Evolutionary conservation across 2,888 invertebrate species (phyloP).

Genomic region (Cecidostiba fungosa): DNA sequence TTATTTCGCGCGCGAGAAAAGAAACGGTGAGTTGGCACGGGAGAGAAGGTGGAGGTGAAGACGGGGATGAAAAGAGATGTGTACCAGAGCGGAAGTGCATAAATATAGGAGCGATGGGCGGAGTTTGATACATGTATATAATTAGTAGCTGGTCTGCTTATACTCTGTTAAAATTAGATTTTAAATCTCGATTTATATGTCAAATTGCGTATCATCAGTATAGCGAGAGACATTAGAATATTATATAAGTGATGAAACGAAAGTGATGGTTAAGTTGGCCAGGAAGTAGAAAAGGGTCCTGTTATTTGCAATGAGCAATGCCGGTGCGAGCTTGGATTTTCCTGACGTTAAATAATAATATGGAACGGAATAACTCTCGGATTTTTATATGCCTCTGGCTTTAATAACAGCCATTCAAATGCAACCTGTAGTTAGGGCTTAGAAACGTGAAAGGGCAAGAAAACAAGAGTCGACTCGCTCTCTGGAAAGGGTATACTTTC

Average conservation of each 20-base stretch:
- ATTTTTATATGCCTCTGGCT: constrained; percentile 16
- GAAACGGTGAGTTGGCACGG: constrained; percentile 24
- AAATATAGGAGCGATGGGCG: neutral
- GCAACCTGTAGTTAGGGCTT: constrained; percentile 5
- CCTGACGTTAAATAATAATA: constrained; percentile 43
- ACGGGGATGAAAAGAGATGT: neutral
- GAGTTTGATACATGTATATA: constrained; percentile 16
- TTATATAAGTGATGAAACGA: neutral
- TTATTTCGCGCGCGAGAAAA: constrained; percentile 53
- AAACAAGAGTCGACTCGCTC: neutral
- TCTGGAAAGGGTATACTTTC: neutral
- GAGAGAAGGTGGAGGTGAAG: constrained; percentile 4
- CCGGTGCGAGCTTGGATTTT: constrained; percentile 29
- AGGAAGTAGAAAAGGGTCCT: constrained; percentile 22
- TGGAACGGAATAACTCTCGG: constrained; percentile 7
- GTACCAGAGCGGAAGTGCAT: neutral
- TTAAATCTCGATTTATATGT: neutral
- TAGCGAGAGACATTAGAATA: neutral
- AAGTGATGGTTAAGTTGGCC: neutral
- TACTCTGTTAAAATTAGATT: neutral
- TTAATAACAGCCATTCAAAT: constrained; percentile 44
- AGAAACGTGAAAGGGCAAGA: constrained; percentile 12
- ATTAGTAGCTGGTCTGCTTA: neutral
- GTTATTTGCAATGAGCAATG: constrained; percentile 23
- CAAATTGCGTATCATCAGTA: neutral